Evolutionary conservation across 1,140 invertebrate genomes (phyloP).

Genomic region (Orchestia grillus): DNA sequence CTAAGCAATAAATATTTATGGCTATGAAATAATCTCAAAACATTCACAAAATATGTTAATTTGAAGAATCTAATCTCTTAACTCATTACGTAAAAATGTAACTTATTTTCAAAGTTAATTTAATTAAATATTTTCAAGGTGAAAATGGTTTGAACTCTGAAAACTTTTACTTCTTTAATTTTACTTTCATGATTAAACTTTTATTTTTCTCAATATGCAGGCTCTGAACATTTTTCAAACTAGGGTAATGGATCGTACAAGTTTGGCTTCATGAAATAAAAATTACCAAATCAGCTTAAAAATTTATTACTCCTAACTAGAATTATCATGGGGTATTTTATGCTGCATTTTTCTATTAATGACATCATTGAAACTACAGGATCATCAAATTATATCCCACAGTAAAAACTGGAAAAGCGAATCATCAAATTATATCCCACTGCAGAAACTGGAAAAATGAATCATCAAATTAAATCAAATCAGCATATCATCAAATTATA

Average conservation of each 20-base stretch:
- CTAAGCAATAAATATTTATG: background rate
- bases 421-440: background rate
- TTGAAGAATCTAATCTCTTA: background rate
- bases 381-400: background rate
- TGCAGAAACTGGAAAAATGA: too few relatives aligned
- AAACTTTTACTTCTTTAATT: background rate
- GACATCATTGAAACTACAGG: background rate
- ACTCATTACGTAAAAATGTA: background rate
- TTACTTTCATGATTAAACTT: background rate
- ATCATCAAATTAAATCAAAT: background rate
- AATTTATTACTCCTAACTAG: background rate
- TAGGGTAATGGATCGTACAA: background rate
- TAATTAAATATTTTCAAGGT: background rate
- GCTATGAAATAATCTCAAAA: background rate
- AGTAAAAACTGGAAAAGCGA: too few relatives aligned
- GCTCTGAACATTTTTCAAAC: background rate
- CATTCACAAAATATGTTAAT: background rate
- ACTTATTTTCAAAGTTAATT: background rate
- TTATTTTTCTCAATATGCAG: background rate
- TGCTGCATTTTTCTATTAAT: background rate
- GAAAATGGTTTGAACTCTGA: background rate
- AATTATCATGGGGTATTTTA: background rate
- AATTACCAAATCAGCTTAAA: background rate
- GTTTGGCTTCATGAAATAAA: background rate
- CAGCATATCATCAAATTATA: too few relatives aligned